phyloP scores from a whole-genome alignment of 2,888 invertebrate species.

The Agriopis aurantiaria region DNA sequence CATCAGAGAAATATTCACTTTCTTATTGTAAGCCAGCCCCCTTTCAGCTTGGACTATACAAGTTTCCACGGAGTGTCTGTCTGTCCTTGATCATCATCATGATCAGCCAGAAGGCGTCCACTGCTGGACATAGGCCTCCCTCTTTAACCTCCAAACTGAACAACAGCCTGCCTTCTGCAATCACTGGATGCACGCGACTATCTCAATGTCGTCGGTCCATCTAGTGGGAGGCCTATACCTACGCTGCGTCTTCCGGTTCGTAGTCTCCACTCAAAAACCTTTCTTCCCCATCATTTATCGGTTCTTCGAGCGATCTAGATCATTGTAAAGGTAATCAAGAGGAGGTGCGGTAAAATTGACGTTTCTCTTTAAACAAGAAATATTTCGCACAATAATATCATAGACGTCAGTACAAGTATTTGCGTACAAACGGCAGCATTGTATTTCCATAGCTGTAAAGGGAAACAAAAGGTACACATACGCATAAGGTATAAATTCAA shows the following conservation, averaged over 20 bases:
- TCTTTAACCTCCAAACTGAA: too few species aligned
- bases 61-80: conserved; percentile 20
- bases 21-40: conserved; percentile 54
- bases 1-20: conserved; percentile 73
- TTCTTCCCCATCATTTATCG: too few species aligned
- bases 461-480: conserved; percentile 23
- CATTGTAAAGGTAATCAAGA: conserved; percentile 21
- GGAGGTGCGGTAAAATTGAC: conserved; percentile 9
- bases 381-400: conserved; percentile 37
- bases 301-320: background rate
- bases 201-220: too few species aligned
- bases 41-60: conserved; percentile 18
- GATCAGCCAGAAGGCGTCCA: too few species aligned
- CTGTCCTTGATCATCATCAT: background rate
- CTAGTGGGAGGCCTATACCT: too few species aligned
- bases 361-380: conserved; percentile 8
- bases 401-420: conserved; percentile 22
- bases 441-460: conserved; percentile 28
- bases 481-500: conserved; percentile 34
- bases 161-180: too few species aligned
- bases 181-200: too few species aligned
- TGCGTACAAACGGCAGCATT: conserved; percentile 14
- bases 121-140: too few species aligned
- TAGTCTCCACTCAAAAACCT: too few species aligned
- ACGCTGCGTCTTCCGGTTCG: too few species aligned